Evolutionary conservation across 2,113 vertebrate genomes (phyloP).

Genomic region (Mesocricetus auratus): DNA sequence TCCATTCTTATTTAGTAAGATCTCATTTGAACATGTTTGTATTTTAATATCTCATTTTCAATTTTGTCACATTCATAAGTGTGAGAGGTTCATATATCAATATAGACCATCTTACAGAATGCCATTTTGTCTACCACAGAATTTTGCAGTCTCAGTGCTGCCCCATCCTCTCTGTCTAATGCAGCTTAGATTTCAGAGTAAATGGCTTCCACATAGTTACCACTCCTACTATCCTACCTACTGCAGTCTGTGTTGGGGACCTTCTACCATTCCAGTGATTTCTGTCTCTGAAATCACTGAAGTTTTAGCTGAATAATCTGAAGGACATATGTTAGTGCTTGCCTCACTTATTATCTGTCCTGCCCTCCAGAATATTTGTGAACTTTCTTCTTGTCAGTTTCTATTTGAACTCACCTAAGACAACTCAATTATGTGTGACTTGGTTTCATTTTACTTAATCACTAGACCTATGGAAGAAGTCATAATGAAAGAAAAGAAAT

Average conservation of each 20-base stretch:
- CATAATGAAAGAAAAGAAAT: constrained; percentile 27
- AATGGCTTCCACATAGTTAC: background rate
- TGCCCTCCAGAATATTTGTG: background rate
- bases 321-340: background rate
- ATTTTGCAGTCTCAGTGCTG: background rate
- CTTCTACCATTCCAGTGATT: background rate
- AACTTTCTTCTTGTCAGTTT: background rate
- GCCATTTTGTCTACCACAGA: too few relatives aligned
- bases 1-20: background rate
- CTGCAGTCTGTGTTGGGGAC: background rate
- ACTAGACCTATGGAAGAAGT: background rate
- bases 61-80: background rate
- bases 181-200: too few relatives aligned
- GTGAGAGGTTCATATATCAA: background rate
- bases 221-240: too few relatives aligned
- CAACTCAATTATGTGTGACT: background rate
- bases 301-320: background rate
- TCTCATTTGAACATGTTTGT: background rate
- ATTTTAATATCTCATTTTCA: background rate
- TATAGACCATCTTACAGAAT: background rate
- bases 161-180: background rate
- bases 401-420: background rate
- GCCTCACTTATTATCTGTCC: background rate
- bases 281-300: background rate
- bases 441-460: constrained; percentile 14